Percentiles rank a stretch among this genome's conserved stretches.
Evolutionary conservation across 2,888 invertebrate species (phyloP).

Genomic region (Chrysomela aeneicollis): DNA sequence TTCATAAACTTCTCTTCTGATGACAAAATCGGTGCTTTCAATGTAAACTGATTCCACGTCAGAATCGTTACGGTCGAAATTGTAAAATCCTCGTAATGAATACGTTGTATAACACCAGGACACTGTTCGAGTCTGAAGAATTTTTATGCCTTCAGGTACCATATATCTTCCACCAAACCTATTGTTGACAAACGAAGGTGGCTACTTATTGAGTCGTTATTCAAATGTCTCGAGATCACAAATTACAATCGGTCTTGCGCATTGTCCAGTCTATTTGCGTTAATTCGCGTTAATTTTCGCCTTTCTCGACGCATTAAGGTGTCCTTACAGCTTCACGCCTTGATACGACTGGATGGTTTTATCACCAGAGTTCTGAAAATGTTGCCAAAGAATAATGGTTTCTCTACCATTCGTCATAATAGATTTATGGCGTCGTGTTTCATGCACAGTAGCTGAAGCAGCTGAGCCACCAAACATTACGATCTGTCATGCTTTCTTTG

Average conservation of each 20-base stretch:
- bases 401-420: conserved; percentile 42
- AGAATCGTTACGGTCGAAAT: too few species aligned
- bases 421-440: conserved; percentile 42
- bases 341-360: conserved; percentile 42
- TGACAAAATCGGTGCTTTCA: too few species aligned
- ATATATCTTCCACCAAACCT: not conserved
- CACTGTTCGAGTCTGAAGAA: not conserved
- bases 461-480: conserved; percentile 30
- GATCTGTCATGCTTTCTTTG: conserved; percentile 29
- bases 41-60: too few species aligned
- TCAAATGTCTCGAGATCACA: conserved; percentile 20
- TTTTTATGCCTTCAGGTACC: not conserved
- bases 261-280: not conserved
- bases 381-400: conserved; percentile 28
- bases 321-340: conserved; percentile 42
- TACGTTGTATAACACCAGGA: not conserved
- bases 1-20: too few species aligned
- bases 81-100: too few species aligned
- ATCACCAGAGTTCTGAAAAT: conserved; percentile 38
- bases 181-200: conserved; percentile 7
- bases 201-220: conserved; percentile 15
- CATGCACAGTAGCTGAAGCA: conserved; percentile 37
- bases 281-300: conserved; percentile 22
- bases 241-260: conserved; percentile 10
- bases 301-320: conserved; percentile 18